Percentiles rank a stretch among this genome's conserved stretches.
phyloP scores from a whole-genome alignment of 2,113 vertebrate genomes.

The Burhinus oedicnemus region DNA sequence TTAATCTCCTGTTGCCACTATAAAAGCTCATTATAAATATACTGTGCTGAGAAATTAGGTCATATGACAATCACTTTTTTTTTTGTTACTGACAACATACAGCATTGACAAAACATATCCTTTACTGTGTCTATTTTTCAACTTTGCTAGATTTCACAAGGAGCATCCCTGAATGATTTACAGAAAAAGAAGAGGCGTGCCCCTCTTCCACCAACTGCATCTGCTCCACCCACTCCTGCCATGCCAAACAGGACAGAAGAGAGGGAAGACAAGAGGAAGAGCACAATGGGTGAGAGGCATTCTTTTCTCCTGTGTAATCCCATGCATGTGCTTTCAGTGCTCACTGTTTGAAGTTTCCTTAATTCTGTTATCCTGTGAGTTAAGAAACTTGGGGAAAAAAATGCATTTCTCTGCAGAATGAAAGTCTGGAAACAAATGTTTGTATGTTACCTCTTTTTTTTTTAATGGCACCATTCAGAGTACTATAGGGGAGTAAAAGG shows the following conservation, averaged over 20 bases:
- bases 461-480: neutral
- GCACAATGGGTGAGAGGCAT: constrained; percentile 82
- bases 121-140: neutral
- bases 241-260: constrained; percentile 82
- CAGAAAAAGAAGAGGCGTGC: constrained; percentile 92
- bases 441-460: neutral
- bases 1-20: neutral
- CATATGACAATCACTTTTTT: no score
- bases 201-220: constrained; percentile 83
- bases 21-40: neutral
- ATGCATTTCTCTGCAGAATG: neutral
- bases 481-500: neutral
- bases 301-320: neutral
- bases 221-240: constrained; percentile 62
- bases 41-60: neutral
- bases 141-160: constrained; percentile 74
- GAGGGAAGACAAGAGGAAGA: constrained; percentile 86
- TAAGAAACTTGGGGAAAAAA: neutral
- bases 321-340: neutral
- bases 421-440: constrained; percentile 56
- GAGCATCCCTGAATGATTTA: constrained; percentile 74
- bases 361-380: neutral
- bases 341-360: neutral
- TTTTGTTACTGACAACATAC: neutral
- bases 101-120: neutral